Conservation (phyloP, 23 tunicate genomes). For the Clavelina lepadiformis region DNA sequence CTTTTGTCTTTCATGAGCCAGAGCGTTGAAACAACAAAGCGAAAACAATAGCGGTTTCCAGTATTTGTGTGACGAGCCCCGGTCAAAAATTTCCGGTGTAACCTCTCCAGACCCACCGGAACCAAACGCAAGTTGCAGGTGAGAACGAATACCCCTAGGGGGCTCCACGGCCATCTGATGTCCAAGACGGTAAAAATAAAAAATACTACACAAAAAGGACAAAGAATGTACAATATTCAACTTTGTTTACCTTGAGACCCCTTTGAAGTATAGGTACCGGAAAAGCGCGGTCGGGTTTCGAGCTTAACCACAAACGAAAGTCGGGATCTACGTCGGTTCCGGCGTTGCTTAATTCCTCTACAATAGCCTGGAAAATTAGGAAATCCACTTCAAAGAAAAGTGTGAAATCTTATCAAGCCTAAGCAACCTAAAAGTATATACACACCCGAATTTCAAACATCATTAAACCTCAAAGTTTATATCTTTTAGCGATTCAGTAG, state of each 20-base stretch:
- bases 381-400: neutral
- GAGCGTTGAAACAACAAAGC: conserved; percentile 85
- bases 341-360: conserved; percentile 62
- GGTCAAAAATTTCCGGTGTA: conserved; percentile 60
- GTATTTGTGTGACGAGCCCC: conserved; percentile 38
- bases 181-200: neutral
- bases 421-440: neutral
- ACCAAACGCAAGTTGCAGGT: conserved; percentile 77
- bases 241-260: conserved; percentile 75
- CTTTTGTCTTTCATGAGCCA: conserved; percentile 76
- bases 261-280: conserved; percentile 84
- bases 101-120: conserved; percentile 64
- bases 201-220: neutral
- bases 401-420: neutral
- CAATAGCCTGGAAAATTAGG: conserved; percentile 44
- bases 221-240: too few relatives aligned
- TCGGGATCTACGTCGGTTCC: conserved; percentile 80
- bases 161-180: conserved; percentile 86
- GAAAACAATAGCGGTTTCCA: conserved; percentile 79
- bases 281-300: conserved; percentile 85
- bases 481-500: neutral
- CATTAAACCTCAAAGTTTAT: neutral
- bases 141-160: conserved; percentile 72
- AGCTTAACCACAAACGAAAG: conserved; percentile 86
- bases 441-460: too few relatives aligned